These are phyloP conservation scores for Pharmacophagus antenor DNA, from an alignment of 2,888 invertebrate species.

Conservation along the genomic window DNA sequence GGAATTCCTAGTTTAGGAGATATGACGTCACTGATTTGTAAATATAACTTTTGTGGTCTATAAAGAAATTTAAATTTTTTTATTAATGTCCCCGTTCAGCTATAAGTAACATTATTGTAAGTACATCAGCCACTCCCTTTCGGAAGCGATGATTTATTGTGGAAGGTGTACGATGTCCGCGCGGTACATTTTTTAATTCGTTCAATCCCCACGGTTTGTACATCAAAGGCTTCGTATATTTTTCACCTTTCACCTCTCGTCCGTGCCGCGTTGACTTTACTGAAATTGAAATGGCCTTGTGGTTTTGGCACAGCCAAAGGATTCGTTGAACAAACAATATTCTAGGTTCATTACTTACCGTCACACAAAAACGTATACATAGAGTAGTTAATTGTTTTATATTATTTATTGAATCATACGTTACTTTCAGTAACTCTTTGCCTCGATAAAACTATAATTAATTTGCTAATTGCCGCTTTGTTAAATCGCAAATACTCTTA, in stretches of 20 bases:
- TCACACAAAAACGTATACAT: neutral
- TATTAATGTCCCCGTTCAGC: too few relatives aligned
- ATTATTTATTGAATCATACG: neutral
- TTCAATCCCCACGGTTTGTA: slow-evolving; percentile 8
- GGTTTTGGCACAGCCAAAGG: slow-evolving; percentile 11
- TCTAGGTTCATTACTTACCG: slow-evolving; percentile 9
- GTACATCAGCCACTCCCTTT: neutral
- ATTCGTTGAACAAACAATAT: slow-evolving; percentile 9
- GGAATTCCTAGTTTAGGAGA: too few relatives aligned
- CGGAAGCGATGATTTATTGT: neutral
- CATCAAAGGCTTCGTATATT: slow-evolving; percentile 17
- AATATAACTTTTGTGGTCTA: too few relatives aligned
- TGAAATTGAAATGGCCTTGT: slow-evolving; percentile 21
- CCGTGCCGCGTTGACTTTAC: slow-evolving; percentile 1
- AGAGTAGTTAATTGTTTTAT: neutral
- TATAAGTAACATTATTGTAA: neutral
- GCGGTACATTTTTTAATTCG: slow-evolving; percentile 12
- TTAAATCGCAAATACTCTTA: too few relatives aligned
- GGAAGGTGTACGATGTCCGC: slow-evolving; percentile 1
- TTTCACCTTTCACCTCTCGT: slow-evolving; percentile 22
- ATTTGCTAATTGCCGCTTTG: too few relatives aligned
- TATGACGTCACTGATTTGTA: too few relatives aligned
- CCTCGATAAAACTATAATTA: too few relatives aligned
- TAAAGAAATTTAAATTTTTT: too few relatives aligned
- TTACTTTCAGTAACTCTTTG: too few relatives aligned